These are phyloP conservation scores for Manis pentadactyla DNA, from an alignment of 2,797 vertebrate species.

Conservation along the genomic window DNA sequence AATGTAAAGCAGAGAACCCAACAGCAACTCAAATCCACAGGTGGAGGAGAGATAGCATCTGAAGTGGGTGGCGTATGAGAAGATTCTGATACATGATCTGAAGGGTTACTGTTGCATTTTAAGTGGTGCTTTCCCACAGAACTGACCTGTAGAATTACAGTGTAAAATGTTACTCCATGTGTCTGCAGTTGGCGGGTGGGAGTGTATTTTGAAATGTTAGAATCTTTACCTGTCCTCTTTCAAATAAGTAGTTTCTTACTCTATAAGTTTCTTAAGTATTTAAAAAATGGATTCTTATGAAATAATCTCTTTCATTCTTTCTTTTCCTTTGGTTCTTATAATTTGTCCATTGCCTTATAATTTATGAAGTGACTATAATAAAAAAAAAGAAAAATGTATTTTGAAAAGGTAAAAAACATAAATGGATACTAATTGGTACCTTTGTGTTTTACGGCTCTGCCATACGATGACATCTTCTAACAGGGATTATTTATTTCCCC, in stretches of 20 bases:
- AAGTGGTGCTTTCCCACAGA: neutral
- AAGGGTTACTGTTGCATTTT: neutral
- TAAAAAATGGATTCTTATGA: neutral
- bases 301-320: neutral
- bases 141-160: neutral
- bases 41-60: too few species aligned
- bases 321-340: neutral
- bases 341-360: conserved; percentile 6
- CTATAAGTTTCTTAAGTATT: neutral
- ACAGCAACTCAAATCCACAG: neutral
- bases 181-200: neutral
- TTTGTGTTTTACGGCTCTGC: conserved; percentile 8
- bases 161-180: neutral
- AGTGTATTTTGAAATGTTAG: neutral
- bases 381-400: neutral
- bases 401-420: neutral
- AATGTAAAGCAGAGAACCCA: rapidly evolving
- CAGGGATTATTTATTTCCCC: conserved; percentile 34
- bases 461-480: neutral
- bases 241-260: neutral
- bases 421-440: conserved; percentile 42
- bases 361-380: neutral
- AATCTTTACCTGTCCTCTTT: neutral
- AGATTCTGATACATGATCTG: neutral
- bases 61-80: neutral